Evolutionary conservation across 53 echinoderm and acorn worm species (phyloP).

Genomic region (Glandiceps talaboti): DNA sequence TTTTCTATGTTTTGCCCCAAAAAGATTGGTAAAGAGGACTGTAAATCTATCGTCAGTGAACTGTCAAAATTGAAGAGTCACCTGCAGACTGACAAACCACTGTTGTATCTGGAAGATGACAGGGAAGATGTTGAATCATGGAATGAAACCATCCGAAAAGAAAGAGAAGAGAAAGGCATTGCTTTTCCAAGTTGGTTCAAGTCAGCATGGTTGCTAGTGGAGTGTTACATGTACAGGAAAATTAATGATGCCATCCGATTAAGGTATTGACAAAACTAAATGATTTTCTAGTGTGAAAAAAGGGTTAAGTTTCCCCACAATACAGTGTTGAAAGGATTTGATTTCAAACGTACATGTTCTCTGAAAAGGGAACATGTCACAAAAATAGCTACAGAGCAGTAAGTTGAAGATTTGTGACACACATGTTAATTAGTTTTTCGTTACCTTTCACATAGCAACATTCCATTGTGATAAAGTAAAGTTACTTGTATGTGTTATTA

Average conservation of each 20-base stretch:
- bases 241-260: constrained; percentile 49
- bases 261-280: constrained; percentile 48
- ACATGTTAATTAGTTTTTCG: no score
- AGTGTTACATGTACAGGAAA: constrained; percentile 81
- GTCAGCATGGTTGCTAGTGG: constrained; percentile 67
- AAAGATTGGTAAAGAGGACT: constrained; percentile 66
- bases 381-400: no score
- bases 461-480: no score
- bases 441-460: no score
- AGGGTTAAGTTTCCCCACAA: no score
- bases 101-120: constrained; percentile 30
- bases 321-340: no score
- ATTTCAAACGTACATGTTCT: no score
- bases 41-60: constrained; percentile 43
- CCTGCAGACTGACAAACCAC: constrained; percentile 75
- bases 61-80: constrained; percentile 68
- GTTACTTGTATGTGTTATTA: no score
- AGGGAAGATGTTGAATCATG: constrained; percentile 42
- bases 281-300: no score
- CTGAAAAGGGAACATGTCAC: no score
- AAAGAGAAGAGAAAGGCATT: constrained; percentile 32
- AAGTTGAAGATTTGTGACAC: no score
- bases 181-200: constrained; percentile 52
- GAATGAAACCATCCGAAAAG: constrained; percentile 40
- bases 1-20: no score